Percentiles rank a stretch among this genome's conserved stretches.
Conservation (phyloP, 2,888 invertebrate genomes). For the Metellina segmentata region DNA sequence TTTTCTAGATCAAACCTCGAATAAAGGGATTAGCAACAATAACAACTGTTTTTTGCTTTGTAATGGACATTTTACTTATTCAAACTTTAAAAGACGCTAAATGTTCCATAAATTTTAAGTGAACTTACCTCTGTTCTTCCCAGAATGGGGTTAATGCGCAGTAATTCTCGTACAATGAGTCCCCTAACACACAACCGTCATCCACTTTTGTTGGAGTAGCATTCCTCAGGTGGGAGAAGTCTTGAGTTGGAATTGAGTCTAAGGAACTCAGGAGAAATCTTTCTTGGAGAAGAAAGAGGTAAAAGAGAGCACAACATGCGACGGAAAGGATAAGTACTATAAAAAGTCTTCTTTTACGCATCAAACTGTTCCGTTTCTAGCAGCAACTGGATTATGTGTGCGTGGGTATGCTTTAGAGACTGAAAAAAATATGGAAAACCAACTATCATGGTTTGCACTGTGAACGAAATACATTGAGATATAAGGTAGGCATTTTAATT, state of each 20-base stretch:
- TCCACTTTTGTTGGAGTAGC: background rate
- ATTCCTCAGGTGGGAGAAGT: background rate
- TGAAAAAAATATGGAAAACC: background rate
- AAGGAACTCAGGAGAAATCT: background rate
- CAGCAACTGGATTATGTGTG: too few species aligned
- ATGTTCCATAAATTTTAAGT: too few species aligned
- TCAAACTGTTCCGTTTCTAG: conserved; percentile 1
- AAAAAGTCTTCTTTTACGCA: conserved; percentile 15
- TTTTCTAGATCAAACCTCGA: too few species aligned
- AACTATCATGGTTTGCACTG: background rate
- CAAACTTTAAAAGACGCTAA: too few species aligned
- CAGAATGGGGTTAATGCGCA: conserved; percentile 25
- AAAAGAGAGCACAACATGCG: background rate
- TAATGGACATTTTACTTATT: too few species aligned
- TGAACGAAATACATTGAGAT: too few species aligned
- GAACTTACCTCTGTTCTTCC: conserved; percentile 34
- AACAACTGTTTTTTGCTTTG: too few species aligned
- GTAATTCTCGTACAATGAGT: conserved; percentile 28
- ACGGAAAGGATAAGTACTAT: background rate
- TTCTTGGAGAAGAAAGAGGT: background rate
- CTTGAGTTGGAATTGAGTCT: background rate
- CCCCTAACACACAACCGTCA: background rate
- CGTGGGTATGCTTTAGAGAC: background rate
- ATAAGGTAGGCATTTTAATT: too few species aligned
- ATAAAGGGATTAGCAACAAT: too few species aligned